A percentile compares a stretch with the other conserved stretches of the same genome.
phyloP scores from a whole-genome alignment of 2,113 vertebrate genomes.

The Miniopterus natalensis region DNA sequence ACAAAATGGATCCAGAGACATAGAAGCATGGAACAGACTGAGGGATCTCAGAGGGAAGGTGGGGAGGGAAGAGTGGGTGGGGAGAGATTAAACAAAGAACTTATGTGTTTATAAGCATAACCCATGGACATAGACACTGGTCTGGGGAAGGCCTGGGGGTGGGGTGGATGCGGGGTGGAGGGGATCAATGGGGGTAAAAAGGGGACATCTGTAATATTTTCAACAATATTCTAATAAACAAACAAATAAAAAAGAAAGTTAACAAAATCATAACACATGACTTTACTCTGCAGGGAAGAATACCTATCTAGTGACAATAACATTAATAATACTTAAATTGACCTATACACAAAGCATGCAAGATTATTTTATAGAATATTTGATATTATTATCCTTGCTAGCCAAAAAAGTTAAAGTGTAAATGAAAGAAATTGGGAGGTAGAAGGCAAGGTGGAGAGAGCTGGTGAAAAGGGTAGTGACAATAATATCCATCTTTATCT shows the following conservation, averaged over 20 bases:
- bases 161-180: too few relatives aligned
- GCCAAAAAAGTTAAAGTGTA: slow-evolving; percentile 27
- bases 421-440: neutral
- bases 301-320: neutral
- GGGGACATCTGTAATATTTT: neutral
- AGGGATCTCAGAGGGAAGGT: too few relatives aligned
- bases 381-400: slow-evolving; percentile 14
- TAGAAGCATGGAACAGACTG: too few relatives aligned
- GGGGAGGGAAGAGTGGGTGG: too few relatives aligned
- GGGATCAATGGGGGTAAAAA: too few relatives aligned
- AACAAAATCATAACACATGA: slow-evolving; percentile 36
- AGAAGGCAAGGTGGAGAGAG: neutral
- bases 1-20: too few relatives aligned
- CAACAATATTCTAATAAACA: too few relatives aligned
- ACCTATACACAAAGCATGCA: neutral
- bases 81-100: too few relatives aligned
- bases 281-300: neutral
- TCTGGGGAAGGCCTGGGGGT: too few relatives aligned
- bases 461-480: neutral
- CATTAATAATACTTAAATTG: neutral
- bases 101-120: too few relatives aligned
- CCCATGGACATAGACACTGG: too few relatives aligned
- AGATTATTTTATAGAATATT: slow-evolving; percentile 14
- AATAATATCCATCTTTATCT: neutral
- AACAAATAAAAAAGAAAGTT: too few relatives aligned